Evolutionary conservation across 2,797 vertebrate species (phyloP).

Genomic region (Acanthopagrus latus): DNA sequence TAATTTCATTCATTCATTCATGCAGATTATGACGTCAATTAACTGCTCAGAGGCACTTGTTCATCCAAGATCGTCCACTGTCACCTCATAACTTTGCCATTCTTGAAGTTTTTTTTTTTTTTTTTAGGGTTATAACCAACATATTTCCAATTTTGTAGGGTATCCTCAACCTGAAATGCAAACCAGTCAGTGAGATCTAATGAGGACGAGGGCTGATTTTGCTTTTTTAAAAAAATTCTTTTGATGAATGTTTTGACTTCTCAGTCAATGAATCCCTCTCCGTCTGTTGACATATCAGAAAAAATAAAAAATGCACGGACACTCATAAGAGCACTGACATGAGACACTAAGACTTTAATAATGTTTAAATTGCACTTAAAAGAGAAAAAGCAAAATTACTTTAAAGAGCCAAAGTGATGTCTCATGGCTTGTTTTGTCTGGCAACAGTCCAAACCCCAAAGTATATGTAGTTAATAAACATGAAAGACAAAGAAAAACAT

Average conservation of each 20-base stretch:
- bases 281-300: neutral
- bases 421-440: neutral
- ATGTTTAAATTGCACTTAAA: too few relatives aligned
- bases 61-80: neutral
- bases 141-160: neutral
- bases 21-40: neutral
- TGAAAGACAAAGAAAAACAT: neutral
- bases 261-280: neutral
- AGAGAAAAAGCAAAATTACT: neutral
- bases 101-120: neutral
- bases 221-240: too few relatives aligned
- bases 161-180: neutral
- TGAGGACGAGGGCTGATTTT: neutral
- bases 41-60: neutral
- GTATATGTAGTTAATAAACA: neutral
- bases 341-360: too few relatives aligned
- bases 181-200: neutral
- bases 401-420: neutral
- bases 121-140: neutral
- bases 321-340: too few relatives aligned
- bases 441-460: neutral
- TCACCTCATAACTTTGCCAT: neutral
- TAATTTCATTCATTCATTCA: too few relatives aligned
- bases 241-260: too few relatives aligned
- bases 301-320: too few relatives aligned